Evolutionary conservation across 1,140 invertebrate species (phyloP).

Genomic region (Zaprionus ghesquierei): DNA sequence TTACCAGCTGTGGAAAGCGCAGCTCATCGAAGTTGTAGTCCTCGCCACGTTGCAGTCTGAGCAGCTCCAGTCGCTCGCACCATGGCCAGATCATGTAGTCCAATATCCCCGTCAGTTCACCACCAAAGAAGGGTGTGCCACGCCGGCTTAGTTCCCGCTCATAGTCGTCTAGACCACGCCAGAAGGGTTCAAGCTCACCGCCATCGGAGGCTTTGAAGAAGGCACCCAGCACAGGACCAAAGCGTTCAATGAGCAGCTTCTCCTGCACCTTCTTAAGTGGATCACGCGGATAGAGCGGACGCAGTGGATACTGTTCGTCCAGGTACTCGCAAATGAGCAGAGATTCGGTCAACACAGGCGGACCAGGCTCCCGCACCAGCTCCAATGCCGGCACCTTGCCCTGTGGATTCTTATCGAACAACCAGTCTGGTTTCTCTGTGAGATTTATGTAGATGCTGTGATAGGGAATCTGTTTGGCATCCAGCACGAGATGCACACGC

Average conservation of each 20-base stretch:
- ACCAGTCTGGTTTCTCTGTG: constrained; percentile 93
- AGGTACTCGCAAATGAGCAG: constrained; percentile 92
- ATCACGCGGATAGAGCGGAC: constrained; percentile 87
- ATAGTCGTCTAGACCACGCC: constrained; percentile 85
- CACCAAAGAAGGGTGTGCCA: constrained; percentile 87
- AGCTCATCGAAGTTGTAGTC: constrained; percentile 76
- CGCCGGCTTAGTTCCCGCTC: constrained; percentile 87
- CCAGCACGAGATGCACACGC: constrained; percentile 90
- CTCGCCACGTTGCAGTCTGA: constrained; percentile 68
- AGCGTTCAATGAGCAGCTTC: constrained; percentile 90
- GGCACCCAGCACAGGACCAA: constrained; percentile 75
- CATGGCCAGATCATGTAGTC: constrained; percentile 96
- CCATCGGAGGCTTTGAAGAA: constrained; percentile 72
- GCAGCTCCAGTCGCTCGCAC: constrained; percentile 87
- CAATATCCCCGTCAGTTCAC: constrained; percentile 89
- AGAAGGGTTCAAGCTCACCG: constrained; percentile 64
- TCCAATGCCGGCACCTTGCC: constrained; percentile 93
- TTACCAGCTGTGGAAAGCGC: constrained; percentile 80
- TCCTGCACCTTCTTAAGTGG: constrained; percentile 91
- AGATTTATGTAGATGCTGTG: constrained; percentile 94
- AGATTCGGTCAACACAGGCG: constrained; percentile 89
- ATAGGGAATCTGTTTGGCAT: constrained; percentile 93
- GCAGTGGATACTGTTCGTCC: constrained; percentile 90
- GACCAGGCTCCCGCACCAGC: constrained; percentile 85
- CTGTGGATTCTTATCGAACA: constrained; percentile 86